phyloP scores from a whole-genome alignment of 2,888 invertebrate species.

The Caenorhabditis parvicauda region DNA sequence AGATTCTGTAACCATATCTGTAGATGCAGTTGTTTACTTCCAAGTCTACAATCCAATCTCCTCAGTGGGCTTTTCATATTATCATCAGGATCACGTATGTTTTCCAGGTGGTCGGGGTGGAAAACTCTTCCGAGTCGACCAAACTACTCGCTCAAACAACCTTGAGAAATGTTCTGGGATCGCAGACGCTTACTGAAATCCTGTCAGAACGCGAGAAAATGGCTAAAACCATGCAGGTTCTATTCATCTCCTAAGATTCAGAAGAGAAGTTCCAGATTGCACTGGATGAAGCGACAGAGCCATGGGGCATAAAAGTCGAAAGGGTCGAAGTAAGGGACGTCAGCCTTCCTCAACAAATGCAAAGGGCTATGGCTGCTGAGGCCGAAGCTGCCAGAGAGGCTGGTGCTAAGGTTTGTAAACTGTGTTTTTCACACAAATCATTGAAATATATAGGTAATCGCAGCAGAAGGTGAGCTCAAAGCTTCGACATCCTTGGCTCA shows the following conservation, averaged over 20 bases:
- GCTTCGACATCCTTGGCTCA: conserved; percentile 88
- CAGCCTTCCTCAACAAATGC: conserved; percentile 82
- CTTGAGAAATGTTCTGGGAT: conserved; percentile 81
- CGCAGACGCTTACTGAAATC: conserved; percentile 26
- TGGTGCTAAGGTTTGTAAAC: conserved; percentile 36
- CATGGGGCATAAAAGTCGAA: conserved; percentile 65
- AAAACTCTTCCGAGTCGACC: conserved; percentile 75
- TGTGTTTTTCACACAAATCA: neutral
- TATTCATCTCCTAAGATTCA: neutral
- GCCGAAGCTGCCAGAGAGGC: conserved; percentile 89
- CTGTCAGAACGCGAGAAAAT: conserved; percentile 26
- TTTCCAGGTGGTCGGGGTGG: conserved; percentile 77
- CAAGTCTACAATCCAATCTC: conserved; percentile 27
- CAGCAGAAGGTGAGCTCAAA: conserved; percentile 82
- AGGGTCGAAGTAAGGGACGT: conserved; percentile 70
- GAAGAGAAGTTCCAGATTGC: conserved; percentile 70
- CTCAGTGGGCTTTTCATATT: conserved; percentile 7
- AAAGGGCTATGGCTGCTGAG: conserved; percentile 91
- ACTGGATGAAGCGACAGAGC: conserved; percentile 65
- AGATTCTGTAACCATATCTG: conserved; percentile 31
- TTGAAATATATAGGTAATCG: conserved; percentile 73
- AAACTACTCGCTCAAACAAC: conserved; percentile 66
- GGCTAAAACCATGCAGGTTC: conserved; percentile 20
- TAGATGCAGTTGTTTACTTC: conserved; percentile 35
- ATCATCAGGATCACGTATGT: neutral